Conservation (phyloP, 2,888 invertebrate genomes). For the Drosophila histrio region DNA sequence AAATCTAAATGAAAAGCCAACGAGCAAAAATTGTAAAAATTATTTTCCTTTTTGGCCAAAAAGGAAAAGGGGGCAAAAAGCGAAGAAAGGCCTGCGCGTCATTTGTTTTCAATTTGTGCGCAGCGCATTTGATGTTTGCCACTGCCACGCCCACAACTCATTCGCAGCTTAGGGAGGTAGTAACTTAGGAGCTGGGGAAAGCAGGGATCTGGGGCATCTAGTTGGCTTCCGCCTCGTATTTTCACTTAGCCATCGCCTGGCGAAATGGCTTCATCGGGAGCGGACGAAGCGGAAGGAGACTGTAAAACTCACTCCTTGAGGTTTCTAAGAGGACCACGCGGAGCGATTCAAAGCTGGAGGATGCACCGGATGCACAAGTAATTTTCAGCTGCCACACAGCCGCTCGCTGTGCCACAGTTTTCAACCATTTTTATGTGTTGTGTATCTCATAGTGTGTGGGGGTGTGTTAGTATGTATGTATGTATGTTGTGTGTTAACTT, state of each 20-base stretch:
- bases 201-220: slow-evolving; percentile 22
- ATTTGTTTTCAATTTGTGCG: slow-evolving; percentile 79
- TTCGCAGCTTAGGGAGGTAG: slow-evolving; percentile 5
- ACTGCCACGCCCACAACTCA: slow-evolving; percentile 37
- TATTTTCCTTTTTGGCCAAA: slow-evolving; percentile 21
- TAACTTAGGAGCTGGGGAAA: not conserved
- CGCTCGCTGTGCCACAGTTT: slow-evolving; percentile 39
- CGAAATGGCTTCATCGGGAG: slow-evolving; percentile 46
- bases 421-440: slow-evolving; percentile 58
- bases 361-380: slow-evolving; percentile 77
- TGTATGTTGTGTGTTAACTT: slow-evolving; percentile 16
- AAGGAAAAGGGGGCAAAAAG: not conserved
- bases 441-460: not conserved
- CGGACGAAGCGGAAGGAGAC: slow-evolving; percentile 65
- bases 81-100: slow-evolving; percentile 59
- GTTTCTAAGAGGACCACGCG: slow-evolving; percentile 64
- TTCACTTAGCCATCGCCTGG: slow-evolving; percentile 63
- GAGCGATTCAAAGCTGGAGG: slow-evolving; percentile 53
- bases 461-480: not conserved
- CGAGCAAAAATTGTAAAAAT: slow-evolving; percentile 60
- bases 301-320: slow-evolving; percentile 75
- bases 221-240: slow-evolving; percentile 65
- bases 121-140: slow-evolving; percentile 62
- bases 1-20: slow-evolving; percentile 66
- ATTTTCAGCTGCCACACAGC: slow-evolving; percentile 67